Evolutionary conservation across 2,113 vertebrate genomes (phyloP).

Genomic region (Propithecus coquereli): DNA sequence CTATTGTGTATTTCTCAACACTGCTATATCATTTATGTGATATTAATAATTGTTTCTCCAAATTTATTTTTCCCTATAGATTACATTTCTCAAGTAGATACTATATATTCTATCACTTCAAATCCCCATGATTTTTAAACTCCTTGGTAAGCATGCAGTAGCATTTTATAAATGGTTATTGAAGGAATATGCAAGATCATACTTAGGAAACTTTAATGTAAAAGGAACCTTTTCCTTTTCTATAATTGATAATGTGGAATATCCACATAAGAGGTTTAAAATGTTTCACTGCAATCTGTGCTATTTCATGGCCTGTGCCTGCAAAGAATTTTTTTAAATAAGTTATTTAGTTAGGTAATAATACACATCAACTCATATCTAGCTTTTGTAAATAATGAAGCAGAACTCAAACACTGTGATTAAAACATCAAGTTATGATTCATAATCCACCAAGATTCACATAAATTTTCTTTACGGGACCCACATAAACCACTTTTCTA

Average conservation of each 20-base stretch:
- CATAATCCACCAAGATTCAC: background rate
- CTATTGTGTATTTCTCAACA: background rate
- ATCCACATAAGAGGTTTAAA: background rate
- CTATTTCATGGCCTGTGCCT: background rate
- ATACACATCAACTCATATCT: background rate
- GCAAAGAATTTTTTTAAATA: background rate
- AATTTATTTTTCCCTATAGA: background rate
- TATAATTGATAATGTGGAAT: background rate
- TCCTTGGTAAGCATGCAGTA: background rate
- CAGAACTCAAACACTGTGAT: background rate
- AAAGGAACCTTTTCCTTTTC: background rate
- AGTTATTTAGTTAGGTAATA: background rate
- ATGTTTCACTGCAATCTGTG: background rate
- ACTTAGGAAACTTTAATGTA: background rate
- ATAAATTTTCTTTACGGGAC: background rate
- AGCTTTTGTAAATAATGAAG: background rate
- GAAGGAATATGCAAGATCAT: background rate
- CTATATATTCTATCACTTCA: background rate
- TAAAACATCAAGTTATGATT: conserved; percentile 2
- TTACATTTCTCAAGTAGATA: background rate
- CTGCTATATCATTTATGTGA: background rate
- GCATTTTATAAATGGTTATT: background rate
- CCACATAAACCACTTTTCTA: background rate
- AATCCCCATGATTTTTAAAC: background rate
- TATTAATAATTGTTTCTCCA: background rate